Percentiles rank a stretch among this genome's conserved stretches.
phyloP scores from a whole-genome alignment of 2,113 vertebrate species.

The Lota lota region DNA sequence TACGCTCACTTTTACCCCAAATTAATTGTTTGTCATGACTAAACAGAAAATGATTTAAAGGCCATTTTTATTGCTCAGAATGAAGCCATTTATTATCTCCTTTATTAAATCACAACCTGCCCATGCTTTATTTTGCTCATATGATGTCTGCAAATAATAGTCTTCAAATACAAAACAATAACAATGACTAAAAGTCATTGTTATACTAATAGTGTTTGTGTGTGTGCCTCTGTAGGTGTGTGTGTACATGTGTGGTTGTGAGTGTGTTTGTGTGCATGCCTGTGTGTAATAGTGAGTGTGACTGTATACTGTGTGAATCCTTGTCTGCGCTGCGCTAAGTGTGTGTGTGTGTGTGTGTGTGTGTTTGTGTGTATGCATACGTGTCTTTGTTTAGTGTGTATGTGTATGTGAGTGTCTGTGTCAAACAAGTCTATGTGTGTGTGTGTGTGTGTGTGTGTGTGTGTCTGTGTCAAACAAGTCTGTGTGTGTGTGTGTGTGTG shows the following conservation, averaged over 20 bases:
- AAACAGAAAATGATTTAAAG: slow-evolving; percentile 68
- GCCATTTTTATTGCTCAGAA: slow-evolving; percentile 66
- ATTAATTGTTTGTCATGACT: slow-evolving; percentile 69
- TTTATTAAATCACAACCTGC: slow-evolving; percentile 58
- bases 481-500: neutral
- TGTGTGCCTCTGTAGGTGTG: neutral
- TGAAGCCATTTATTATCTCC: slow-evolving; percentile 65
- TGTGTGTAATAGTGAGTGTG: neutral
- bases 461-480: neutral
- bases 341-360: neutral
- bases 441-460: slow-evolving; percentile 2
- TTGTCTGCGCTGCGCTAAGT: neutral
- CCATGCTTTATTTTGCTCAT: slow-evolving; percentile 57
- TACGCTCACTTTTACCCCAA: slow-evolving; percentile 61
- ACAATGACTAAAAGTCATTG: too few species aligned
- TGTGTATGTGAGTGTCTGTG: slow-evolving; percentile 1
- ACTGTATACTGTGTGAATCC: slow-evolving; percentile 1
- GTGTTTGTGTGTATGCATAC: slow-evolving; percentile 5
- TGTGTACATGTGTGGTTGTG: neutral
- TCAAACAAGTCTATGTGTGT: slow-evolving; percentile 5
- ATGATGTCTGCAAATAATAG: too few species aligned
- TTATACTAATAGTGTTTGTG: neutral
- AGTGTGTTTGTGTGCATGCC: neutral
- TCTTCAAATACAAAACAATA: neutral
- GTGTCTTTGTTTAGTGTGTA: slow-evolving; percentile 5